phyloP scores from a whole-genome alignment of 2,888 invertebrate genomes.

The Brachynemurus nebulosus region DNA sequence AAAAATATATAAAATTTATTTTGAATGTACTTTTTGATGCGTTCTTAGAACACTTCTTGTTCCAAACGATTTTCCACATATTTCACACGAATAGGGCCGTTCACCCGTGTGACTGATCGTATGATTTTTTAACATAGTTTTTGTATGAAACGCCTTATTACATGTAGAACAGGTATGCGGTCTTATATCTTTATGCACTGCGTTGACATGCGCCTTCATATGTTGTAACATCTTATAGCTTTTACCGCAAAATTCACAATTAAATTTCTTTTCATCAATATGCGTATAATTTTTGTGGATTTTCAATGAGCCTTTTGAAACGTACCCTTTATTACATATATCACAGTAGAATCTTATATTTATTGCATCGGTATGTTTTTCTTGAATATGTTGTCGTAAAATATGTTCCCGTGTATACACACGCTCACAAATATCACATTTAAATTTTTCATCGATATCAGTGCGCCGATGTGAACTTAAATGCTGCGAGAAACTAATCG shows the following conservation, averaged over 20 bases:
- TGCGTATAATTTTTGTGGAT: slow-evolving; percentile 1
- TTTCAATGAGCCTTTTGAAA: neutral
- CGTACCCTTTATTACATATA: neutral
- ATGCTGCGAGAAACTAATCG: neutral
- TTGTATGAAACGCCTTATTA: neutral
- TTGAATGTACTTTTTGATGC: neutral
- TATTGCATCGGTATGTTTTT: neutral
- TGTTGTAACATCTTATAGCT: neutral
- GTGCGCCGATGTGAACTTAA: neutral
- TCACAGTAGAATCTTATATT: neutral
- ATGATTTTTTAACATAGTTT: slow-evolving; percentile 1
- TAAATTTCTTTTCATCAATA: neutral
- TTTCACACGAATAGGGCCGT: neutral
- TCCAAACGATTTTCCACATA: slow-evolving; percentile 1
- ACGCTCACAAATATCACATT: neutral
- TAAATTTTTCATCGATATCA: neutral
- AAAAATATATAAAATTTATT: too few species aligned
- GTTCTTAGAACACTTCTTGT: neutral
- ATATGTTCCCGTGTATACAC: neutral
- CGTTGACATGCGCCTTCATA: neutral
- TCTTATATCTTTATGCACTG: slow-evolving; percentile 1
- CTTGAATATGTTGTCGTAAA: neutral
- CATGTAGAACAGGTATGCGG: neutral
- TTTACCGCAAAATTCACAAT: neutral
- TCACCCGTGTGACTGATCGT: neutral